Evolutionary conservation across 2,888 invertebrate genomes (phyloP), one percentile per base, ranked within the genome.

Genomic region (Mongoloraphidia duomilia): DNA sequence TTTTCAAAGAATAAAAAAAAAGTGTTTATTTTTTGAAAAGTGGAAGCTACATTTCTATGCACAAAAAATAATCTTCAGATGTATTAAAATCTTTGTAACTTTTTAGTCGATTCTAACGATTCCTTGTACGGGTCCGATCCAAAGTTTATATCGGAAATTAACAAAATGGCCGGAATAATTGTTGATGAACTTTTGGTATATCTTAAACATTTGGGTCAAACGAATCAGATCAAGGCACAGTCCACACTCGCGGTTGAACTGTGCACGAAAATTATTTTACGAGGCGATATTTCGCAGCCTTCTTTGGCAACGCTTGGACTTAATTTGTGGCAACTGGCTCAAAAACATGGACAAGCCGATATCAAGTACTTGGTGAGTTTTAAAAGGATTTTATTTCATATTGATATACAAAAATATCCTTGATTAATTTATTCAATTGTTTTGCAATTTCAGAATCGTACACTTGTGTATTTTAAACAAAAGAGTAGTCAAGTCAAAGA

Each of bases 21-120:
- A n/a, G n/a, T n/a, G n/a, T n/a, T n/a, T n/a, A n/a, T n/a, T n/a
- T n/a, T n/a, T n/a, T n/a, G n/a, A n/a, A n/a, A n/a, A n/a, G n/a
- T n/a, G n/a, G n/a, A n/a, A n/a, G n/a, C n/a, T n/a, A n/a, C n/a
- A n/a, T n/a, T n/a, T n/a, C n/a, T n/a, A n/a, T n/a, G n/a, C n/a
- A n/a, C n/a, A n/a, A n/a, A n/a, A n/a, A n/a, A n/a, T n/a, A n/a
- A n/a, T n/a, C n/a, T n/a, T n/a, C 11, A 36, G 9, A 36, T 11
- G 9, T 36, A 36, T 44, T 11, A 14, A 12, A 47, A 36, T 36
- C 37, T 13, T 43, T 50, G 46, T 14, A 54, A 53, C 56, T 58
- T 70, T 71, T 60, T 57, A 82, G 91, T 95, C 52, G 84, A 94
- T 61, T 92, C 94, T 3, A 96, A 96, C 64, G 94, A 96, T 66